Conservation (phyloP, 2,113 vertebrate species). For the Menura novaehollandiae region DNA sequence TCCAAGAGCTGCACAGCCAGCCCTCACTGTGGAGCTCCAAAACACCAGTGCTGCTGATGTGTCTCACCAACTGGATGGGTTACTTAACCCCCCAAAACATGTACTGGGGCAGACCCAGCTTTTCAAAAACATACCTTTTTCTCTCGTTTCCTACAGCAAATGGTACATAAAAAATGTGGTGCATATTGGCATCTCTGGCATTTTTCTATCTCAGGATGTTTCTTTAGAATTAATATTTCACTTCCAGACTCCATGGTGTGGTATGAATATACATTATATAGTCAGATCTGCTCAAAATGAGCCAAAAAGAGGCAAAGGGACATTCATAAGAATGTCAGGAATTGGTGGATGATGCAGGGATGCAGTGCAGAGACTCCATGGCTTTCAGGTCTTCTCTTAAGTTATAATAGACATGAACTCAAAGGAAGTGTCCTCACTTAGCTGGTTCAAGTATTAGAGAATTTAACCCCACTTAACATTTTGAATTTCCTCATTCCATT, state of each 20-base stretch:
- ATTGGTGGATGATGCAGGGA: background rate
- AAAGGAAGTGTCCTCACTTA: background rate
- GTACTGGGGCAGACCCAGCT: background rate
- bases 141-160: background rate
- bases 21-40: background rate
- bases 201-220: background rate
- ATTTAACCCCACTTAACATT: background rate
- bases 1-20: background rate
- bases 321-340: background rate
- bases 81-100: background rate
- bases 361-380: background rate
- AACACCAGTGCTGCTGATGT: background rate
- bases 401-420: no score
- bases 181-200: background rate
- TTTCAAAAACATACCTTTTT: background rate
- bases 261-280: background rate
- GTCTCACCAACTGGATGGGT: background rate
- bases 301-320: background rate
- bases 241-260: background rate
- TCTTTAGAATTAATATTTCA: background rate
- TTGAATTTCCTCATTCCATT: background rate
- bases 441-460: background rate
- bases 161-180: background rate
- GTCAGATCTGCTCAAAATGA: background rate
- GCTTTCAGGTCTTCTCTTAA: background rate